Evolutionary conservation across 1,140 invertebrate species (phyloP).

Genomic region (Penaeus chinensis): DNA sequence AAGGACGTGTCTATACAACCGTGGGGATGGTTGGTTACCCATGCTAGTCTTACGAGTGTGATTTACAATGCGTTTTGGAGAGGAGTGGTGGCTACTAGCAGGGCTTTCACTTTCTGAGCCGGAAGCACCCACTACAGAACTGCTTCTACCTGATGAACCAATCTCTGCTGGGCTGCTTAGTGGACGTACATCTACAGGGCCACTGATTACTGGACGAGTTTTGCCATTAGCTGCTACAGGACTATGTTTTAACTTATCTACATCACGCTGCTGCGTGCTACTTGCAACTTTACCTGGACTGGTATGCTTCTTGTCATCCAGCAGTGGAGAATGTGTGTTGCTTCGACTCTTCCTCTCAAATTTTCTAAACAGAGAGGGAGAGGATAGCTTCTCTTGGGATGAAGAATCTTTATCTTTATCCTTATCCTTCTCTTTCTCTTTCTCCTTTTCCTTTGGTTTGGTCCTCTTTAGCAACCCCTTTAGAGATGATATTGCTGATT

Average conservation of each 20-base stretch:
- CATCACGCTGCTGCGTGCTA: conserved; percentile 14
- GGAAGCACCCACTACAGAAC: conserved; percentile 26
- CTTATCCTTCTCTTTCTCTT: conserved; percentile 45
- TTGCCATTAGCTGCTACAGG: conserved; percentile 46
- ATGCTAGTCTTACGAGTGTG: conserved; percentile 15
- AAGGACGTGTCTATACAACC: conserved; percentile 59
- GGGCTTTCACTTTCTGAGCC: conserved; percentile 58
- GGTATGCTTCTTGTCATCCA: conserved; percentile 16
- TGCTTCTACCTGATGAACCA: conserved; percentile 39
- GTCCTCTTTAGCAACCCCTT: conserved; percentile 61
- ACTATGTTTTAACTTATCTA: conserved; percentile 26
- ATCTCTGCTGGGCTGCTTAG: conserved; percentile 30
- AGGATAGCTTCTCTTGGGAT: conserved; percentile 54
- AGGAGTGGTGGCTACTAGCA: conserved; percentile 45
- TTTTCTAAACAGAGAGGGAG: conserved; percentile 61
- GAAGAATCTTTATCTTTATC: conserved; percentile 42
- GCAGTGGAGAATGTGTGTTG: conserved; percentile 45
- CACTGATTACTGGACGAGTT: conserved; percentile 50
- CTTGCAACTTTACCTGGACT: neutral
- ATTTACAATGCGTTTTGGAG: conserved; percentile 41
- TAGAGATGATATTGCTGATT: conserved; percentile 58
- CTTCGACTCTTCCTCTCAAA: conserved; percentile 58
- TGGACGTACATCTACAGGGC: conserved; percentile 27
- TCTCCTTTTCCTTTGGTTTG: conserved; percentile 54
- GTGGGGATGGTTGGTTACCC: conserved; percentile 46